Base-by-base conservation (phyloP, 1,140 invertebrate genomes). In the Helicoverpa zea region DNA sequence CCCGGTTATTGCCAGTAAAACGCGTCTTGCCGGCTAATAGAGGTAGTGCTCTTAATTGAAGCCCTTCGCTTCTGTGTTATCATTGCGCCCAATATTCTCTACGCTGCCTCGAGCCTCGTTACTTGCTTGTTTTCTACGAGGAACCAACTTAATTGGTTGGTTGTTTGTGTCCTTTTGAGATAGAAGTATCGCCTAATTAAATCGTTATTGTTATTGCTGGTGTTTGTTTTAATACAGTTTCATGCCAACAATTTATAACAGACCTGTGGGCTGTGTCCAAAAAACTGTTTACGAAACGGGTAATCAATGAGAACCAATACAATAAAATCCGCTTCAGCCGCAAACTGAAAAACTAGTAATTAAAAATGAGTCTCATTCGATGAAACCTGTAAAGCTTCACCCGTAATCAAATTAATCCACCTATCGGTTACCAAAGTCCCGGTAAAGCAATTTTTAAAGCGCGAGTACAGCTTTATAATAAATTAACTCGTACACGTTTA, bases 1-100 rank as follows among this genome's bases (percentile, higher is more conserved):
- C 61, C 61, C 75, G 80, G 79, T 85, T 83, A 86, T 81, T 51
- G 75, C 61, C 61, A 80, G 79, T 86, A 81, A 86, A 88, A 79
- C 84, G 81, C 82, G 81, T 84, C 84, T 88, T 77, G 64, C 52
- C 82, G 83, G 81, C 79, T 91, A 89, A 89, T 87, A 82, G 88
- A 86, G 88, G 87, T 87, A 89, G 85, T 85, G 87, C 81, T 86
- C 86, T 89, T 91, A 91, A 89, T 91, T 91, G 87, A 84, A 83
- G 83, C 68, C 83, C 82, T 87, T 82, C 83, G 81, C 78, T 79
- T 77, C 83, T 84, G 82, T 83, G 79, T 80, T 83, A 82, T 86
- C 85, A 86, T 88, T 86, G 83, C 66, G 70, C 58, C 75, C 80
- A 56, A 80, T 80, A 74, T 52, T 61, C 73, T 74, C 56, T 43